Percentiles rank a stretch among this genome's conserved stretches.
These are phyloP conservation scores for Octodonta nipae DNA, from an alignment of 2,888 invertebrate genomes.

Conservation along the genomic window DNA sequence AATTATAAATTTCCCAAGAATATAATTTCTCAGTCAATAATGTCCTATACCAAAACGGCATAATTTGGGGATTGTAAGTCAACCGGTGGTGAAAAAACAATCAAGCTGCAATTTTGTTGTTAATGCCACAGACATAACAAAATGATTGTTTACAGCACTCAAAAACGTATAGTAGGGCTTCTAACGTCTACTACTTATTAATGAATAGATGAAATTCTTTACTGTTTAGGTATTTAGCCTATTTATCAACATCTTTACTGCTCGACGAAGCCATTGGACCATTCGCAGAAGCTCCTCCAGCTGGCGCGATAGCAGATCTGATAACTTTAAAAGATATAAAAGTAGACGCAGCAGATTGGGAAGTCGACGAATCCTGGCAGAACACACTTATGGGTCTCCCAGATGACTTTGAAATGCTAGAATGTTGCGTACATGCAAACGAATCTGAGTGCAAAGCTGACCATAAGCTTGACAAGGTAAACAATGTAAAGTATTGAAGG, in stretches of 20 bases:
- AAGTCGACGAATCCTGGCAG: slow-evolving; percentile 35
- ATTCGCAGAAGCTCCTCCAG: slow-evolving; percentile 30
- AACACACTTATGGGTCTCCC: slow-evolving; percentile 33
- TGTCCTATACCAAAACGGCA: no score
- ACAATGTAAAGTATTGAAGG: no score
- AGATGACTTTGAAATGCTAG: slow-evolving; percentile 28
- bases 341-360: slow-evolving; percentile 34
- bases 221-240: slow-evolving; percentile 35
- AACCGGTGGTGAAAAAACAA: no score
- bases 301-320: slow-evolving; percentile 31
- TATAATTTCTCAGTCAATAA: no score
- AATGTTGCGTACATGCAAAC: slow-evolving; percentile 27
- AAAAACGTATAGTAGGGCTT: no score
- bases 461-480: slow-evolving; percentile 27
- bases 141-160: no score
- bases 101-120: no score
- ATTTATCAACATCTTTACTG: slow-evolving; percentile 32
- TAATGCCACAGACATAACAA: no score
- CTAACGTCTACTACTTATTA: neutral
- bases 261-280: slow-evolving; percentile 34
- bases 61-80: no score
- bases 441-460: slow-evolving; percentile 26
- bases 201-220: no score
- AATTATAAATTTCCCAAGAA: no score
- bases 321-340: slow-evolving; percentile 20